phyloP scores from a whole-genome alignment of 1,140 invertebrate genomes.

The Heterodera schachtii region DNA sequence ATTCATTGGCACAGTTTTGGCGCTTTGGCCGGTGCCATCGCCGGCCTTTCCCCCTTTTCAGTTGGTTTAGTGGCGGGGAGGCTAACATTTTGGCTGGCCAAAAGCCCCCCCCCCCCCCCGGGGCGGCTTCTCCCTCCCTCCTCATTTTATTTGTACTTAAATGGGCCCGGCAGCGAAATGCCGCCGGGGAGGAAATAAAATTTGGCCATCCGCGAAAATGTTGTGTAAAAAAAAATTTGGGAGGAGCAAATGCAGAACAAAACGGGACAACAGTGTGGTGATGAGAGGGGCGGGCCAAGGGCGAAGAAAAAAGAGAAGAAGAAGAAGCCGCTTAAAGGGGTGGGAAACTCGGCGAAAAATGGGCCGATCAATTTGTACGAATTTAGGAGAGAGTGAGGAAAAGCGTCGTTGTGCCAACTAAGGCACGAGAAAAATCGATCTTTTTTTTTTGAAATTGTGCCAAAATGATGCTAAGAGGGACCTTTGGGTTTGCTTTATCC shows the following conservation, averaged over 20 bases:
- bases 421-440: too few species aligned
- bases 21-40: too few species aligned
- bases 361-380: background rate
- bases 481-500: too few species aligned
- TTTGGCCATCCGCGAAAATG: conserved; percentile 2
- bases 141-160: background rate
- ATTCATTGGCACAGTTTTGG: background rate
- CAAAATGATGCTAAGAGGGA: too few species aligned
- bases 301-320: background rate
- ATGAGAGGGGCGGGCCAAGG: background rate
- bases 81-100: too few species aligned
- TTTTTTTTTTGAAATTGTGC: too few species aligned
- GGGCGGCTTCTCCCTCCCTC: background rate
- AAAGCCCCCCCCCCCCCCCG: background rate
- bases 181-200: background rate
- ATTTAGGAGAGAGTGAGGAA: conserved; percentile 2
- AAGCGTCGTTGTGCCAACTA: background rate
- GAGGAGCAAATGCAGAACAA: background rate
- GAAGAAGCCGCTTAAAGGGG: background rate
- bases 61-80: too few species aligned
- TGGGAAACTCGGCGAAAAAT: too few species aligned
- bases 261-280: background rate
- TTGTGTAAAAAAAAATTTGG: background rate
- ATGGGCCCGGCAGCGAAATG: background rate
- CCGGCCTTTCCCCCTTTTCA: too few species aligned